Conservation (phyloP, 2,888 invertebrate species). For the Temnothorax unifasciatus region DNA sequence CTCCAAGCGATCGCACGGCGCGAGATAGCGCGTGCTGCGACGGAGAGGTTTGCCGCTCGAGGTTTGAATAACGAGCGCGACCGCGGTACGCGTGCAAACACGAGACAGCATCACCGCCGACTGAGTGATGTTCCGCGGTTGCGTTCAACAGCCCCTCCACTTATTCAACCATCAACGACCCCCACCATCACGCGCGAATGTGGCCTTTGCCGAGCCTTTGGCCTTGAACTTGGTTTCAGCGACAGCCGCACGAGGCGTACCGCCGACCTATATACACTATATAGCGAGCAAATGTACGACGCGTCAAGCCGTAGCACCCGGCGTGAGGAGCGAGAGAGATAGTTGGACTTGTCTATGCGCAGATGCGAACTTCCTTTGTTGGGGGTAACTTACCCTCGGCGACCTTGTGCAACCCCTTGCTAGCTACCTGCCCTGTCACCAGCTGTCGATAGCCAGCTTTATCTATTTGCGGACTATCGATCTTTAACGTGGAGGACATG, state of each 20-base stretch:
- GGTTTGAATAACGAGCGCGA: conserved; percentile 75
- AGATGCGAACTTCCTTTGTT: conserved; percentile 75
- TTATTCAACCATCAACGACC: conserved; percentile 84
- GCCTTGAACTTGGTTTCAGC: conserved; percentile 87
- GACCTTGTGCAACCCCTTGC: conserved; percentile 79
- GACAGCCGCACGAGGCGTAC: conserved; percentile 85
- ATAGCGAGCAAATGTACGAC: conserved; percentile 70
- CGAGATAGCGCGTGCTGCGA: conserved; percentile 43
- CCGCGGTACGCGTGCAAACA: conserved; percentile 83
- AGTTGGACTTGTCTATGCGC: conserved; percentile 71
- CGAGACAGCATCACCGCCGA: conserved; percentile 86
- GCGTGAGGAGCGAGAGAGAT: conserved; percentile 56
- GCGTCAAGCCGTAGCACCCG: conserved; percentile 72
- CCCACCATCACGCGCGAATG: conserved; percentile 86
- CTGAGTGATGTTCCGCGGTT: conserved; percentile 87
- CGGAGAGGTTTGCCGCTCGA: conserved; percentile 36
- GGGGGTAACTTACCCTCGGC: conserved; percentile 79
- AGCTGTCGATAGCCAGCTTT: conserved; percentile 71
- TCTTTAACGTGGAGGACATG: conserved; percentile 21
- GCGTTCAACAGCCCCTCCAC: conserved; percentile 88
- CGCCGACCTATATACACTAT: conserved; percentile 84
- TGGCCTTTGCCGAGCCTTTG: conserved; percentile 86
- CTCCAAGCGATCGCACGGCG: conserved; percentile 68
- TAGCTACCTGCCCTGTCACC: conserved; percentile 73
- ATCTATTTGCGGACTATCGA: conserved; percentile 72